Base-by-base conservation (phyloP, 2,888 invertebrate species). In the Dicyrtoma fusca region DNA sequence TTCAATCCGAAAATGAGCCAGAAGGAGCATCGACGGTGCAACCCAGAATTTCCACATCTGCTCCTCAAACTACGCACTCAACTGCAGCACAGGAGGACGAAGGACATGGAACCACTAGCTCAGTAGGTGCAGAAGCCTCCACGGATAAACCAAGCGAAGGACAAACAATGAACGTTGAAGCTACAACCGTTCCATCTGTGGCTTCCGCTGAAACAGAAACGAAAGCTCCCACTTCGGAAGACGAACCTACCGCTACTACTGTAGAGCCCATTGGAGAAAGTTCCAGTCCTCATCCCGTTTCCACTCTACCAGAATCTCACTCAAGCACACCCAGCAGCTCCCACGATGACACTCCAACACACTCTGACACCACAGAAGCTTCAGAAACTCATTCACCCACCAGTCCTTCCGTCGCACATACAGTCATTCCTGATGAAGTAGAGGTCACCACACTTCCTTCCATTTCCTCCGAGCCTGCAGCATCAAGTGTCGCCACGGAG, bases 401-500 rank as follows among this genome's bases (percentile, higher is more conserved):
- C 11, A n/a, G n/a, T n/a, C 11, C 51, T 17, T 4, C 23, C 10
- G 8, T 17, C 6, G 51, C 23, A 11, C 45, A 26, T n/a, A 26
- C 66, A 44, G 44, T 17, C n/a, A 13, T 44, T 14, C 34, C 26
- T 17, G 53, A 17, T 42, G 66, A 53, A 10, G 11, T 17, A 19
- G 17, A 55, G 21, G 68, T 57, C 14, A 42, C 42, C 13, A 68
- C 68, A 45, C 13, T 21, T 1, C 17, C 44, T 11, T 53, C 65
- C 19, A n/a, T 47, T 14, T 13, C 19, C 21, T 53, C 72, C 10
- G 68, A 68, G 23, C n/a, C 53, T 44, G 70, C 62, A 17, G 59
- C 53, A 0, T 68, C 71, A 10, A 65, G 72, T 45, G 23, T 68
- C 13, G 68, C 68, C 10, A 68, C 68, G 1, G 68, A 68, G 25